Evolutionary conservation across 2,888 invertebrate genomes (phyloP).

Genomic region (Drosophila melanosoma): DNA sequence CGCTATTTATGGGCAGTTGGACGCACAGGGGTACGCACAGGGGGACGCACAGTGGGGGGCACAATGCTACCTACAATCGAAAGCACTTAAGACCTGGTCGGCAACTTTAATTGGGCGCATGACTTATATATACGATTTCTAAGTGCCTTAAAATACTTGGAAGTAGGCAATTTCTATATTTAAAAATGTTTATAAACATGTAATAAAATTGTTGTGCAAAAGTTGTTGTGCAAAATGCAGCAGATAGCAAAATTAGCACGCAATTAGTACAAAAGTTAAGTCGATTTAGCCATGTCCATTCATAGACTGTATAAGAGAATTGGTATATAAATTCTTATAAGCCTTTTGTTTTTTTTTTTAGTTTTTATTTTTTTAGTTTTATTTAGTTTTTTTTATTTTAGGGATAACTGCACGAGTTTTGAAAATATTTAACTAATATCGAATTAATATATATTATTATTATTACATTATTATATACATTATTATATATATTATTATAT

Average conservation of each 20-base stretch:
- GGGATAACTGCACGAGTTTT: background rate
- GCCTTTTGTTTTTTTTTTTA: too few species aligned
- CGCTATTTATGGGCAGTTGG: slow-evolving; percentile 12
- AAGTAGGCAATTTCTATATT: background rate
- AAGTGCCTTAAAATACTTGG: background rate
- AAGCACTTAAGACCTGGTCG: slow-evolving; percentile 16
- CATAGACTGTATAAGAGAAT: background rate
- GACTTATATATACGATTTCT: background rate
- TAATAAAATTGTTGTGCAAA: background rate
- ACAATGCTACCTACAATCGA: slow-evolving; percentile 1
- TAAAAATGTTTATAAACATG: background rate
- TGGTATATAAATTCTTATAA: background rate
- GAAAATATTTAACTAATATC: background rate
- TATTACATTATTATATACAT: too few species aligned
- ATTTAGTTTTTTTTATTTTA: background rate
- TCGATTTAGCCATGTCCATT: background rate
- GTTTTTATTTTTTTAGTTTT: too few species aligned
- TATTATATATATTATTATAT: too few species aligned
- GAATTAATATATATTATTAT: too few species aligned
- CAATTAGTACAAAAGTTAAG: background rate
- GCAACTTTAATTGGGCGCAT: slow-evolving; percentile 1
- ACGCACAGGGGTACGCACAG: background rate
- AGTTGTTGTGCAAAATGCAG: background rate
- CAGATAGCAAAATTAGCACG: background rate
- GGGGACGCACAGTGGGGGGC: background rate